A percentile compares a stretch with the other conserved stretches of the same genome.
phyloP scores from a whole-genome alignment of 2,797 vertebrate species.

The Rhynchotus rufescens region DNA sequence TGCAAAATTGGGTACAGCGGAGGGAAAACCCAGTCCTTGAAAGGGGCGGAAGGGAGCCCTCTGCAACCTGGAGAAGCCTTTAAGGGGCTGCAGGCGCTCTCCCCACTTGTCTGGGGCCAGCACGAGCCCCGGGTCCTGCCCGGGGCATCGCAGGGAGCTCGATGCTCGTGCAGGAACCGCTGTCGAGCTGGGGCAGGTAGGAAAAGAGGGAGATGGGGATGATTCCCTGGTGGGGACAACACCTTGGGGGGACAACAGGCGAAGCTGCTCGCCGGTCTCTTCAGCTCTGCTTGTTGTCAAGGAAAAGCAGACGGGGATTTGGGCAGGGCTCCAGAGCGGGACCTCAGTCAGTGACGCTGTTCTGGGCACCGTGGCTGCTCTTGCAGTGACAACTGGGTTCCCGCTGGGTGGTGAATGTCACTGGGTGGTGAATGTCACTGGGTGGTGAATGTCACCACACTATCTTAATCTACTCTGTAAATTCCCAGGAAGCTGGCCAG shows the following conservation, averaged over 20 bases:
- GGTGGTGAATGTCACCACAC: not conserved
- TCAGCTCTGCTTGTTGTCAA: not conserved
- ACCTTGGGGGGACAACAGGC: not conserved
- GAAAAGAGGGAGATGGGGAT: not conserved
- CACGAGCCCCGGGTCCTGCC: not conserved
- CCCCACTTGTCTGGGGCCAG: not conserved
- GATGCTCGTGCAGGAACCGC: fast-evolving
- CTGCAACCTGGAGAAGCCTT: not conserved
- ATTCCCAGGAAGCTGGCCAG: not conserved
- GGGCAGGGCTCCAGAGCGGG: not conserved
- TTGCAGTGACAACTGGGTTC: not conserved
- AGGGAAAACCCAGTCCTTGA: constrained; percentile 3
- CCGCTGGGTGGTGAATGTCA: fast-evolving
- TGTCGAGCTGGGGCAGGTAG: not conserved
- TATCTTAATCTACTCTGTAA: not conserved
- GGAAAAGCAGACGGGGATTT: not conserved
- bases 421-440: not conserved
- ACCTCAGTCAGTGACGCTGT: fast-evolving
- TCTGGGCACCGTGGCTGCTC: not conserved
- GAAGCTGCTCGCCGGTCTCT: not conserved
- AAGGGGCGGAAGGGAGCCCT: not conserved
- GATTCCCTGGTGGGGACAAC: fast-evolving
- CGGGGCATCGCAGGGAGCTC: not conserved
- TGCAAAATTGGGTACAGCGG: not conserved
- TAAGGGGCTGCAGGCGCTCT: not conserved